These are phyloP conservation scores for Melanotaenia parkinsoni DNA, from an alignment of 2,797 vertebrate species.

Conservation along the genomic window DNA sequence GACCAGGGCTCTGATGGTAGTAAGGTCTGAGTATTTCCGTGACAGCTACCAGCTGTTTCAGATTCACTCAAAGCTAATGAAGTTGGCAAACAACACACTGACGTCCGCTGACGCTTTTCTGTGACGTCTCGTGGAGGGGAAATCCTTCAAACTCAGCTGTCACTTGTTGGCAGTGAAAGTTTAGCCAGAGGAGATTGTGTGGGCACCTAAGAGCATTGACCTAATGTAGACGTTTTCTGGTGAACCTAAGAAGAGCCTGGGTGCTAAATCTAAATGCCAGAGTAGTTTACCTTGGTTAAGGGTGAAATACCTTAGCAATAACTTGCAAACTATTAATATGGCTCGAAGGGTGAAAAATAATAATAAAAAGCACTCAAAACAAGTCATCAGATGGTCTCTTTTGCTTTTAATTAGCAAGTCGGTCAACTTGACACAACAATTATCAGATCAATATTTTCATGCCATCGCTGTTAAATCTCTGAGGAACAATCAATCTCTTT, in stretches of 20 bases:
- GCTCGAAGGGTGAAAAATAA: neutral
- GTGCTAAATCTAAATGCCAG: slow-evolving; percentile 18
- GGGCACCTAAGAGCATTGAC: slow-evolving; percentile 55
- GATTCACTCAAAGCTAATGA: slow-evolving; percentile 36
- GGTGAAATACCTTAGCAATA: neutral
- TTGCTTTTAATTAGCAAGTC: slow-evolving; percentile 74
- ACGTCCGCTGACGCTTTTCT: slow-evolving; percentile 32
- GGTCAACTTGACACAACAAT: slow-evolving; percentile 67
- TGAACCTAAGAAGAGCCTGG: neutral
- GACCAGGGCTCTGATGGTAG: slow-evolving; percentile 64
- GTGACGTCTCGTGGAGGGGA: slow-evolving; percentile 66
- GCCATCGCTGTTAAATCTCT: slow-evolving; percentile 52
- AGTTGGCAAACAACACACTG: slow-evolving; percentile 51
- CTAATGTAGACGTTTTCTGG: slow-evolving; percentile 19
- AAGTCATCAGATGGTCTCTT: slow-evolving; percentile 19
- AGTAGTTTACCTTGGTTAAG: neutral
- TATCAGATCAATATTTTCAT: slow-evolving; percentile 46
- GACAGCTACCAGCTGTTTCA: slow-evolving; percentile 32
- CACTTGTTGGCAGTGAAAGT: slow-evolving; percentile 57
- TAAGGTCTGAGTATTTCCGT: slow-evolving; percentile 37
- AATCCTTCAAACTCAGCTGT: slow-evolving; percentile 68
- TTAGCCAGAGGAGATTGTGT: slow-evolving; percentile 5
- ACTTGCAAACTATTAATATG: neutral
- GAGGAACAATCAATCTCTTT: slow-evolving; percentile 62
- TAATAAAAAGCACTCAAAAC: slow-evolving; percentile 2